A percentile compares a stretch with the other conserved stretches of the same genome.
Evolutionary conservation across 2,888 invertebrate genomes (phyloP).

Genomic region (Camponotus fellah): DNA sequence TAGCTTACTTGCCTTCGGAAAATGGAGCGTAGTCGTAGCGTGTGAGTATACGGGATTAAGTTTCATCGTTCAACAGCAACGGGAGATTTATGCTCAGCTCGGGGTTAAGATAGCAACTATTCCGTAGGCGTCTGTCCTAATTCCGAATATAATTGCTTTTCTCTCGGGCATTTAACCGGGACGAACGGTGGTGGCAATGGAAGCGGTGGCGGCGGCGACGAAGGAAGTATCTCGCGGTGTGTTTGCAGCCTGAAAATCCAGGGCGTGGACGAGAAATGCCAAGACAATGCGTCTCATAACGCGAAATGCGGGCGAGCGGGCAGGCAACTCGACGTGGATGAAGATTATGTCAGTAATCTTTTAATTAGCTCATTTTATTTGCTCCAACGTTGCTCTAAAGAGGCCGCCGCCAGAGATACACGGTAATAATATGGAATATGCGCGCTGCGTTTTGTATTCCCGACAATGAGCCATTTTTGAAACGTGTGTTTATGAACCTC

Average conservation of each 20-base stretch:
- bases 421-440: constrained; percentile 20
- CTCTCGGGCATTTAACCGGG: constrained; percentile 47
- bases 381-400: constrained; percentile 19
- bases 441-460: not conserved
- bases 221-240: constrained; percentile 31
- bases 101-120: constrained; percentile 51
- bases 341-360: constrained; percentile 50
- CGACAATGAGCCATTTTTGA: constrained; percentile 32
- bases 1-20: constrained; percentile 26
- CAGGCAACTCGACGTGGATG: constrained; percentile 20
- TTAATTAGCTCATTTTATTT: constrained; percentile 48
- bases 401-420: constrained; percentile 12
- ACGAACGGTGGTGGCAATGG: not conserved
- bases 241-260: constrained; percentile 38
- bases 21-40: constrained; percentile 23
- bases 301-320: constrained; percentile 21
- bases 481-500: constrained; percentile 1
- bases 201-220: not conserved
- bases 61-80: constrained; percentile 49
- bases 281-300: constrained; percentile 49
- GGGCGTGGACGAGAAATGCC: constrained; percentile 47
- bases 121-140: constrained; percentile 55
- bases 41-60: constrained; percentile 34
- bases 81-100: constrained; percentile 41
- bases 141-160: constrained; percentile 53